phyloP scores from a whole-genome alignment of 2,113 vertebrate species.

The Thinocorus orbignyianus region DNA sequence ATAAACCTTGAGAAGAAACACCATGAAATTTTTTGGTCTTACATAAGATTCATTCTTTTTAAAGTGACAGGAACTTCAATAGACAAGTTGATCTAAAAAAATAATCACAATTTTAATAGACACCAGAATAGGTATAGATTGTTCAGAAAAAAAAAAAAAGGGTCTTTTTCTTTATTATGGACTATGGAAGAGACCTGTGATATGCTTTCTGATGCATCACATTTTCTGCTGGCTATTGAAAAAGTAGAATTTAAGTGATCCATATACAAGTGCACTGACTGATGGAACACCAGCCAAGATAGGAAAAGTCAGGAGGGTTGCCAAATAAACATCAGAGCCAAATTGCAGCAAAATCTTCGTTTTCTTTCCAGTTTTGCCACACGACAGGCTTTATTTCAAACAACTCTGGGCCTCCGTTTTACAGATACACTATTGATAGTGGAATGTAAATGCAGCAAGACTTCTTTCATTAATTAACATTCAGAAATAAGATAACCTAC shows the following conservation, averaged over 20 bases:
- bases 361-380: not conserved
- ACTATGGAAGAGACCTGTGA: too few relatives aligned
- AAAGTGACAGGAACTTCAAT: not conserved
- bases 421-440: fast-evolving
- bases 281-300: not conserved
- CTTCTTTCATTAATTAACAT: not conserved
- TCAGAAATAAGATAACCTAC: not conserved
- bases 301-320: not conserved
- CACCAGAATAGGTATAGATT: not conserved
- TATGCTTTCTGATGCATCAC: not conserved
- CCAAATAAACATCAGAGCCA: not conserved
- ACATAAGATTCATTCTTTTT: not conserved
- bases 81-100: not conserved
- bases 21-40: not conserved
- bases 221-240: not conserved
- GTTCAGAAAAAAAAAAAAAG: not conserved
- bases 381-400: not conserved
- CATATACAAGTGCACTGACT: not conserved
- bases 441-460: not conserved
- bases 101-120: not conserved
- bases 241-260: not conserved
- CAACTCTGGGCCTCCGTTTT: not conserved
- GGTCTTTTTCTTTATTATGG: not conserved
- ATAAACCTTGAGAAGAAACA: constrained; percentile 50
- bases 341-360: not conserved